phyloP scores from a whole-genome alignment of 2,888 invertebrate genomes.

The Andrena trimmerana region DNA sequence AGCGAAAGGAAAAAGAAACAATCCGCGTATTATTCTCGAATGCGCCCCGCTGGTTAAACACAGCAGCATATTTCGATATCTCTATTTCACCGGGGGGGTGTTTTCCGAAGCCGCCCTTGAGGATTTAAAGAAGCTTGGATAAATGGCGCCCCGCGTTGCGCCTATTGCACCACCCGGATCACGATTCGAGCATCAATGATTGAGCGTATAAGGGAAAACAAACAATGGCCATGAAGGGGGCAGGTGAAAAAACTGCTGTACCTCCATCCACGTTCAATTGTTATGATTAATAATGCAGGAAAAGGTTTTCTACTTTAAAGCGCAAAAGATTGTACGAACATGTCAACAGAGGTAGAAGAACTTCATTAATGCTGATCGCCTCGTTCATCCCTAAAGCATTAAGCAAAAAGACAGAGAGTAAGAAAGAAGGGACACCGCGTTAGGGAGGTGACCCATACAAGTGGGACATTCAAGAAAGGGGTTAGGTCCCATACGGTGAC shows the following conservation, averaged over 20 bases:
- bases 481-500: constrained; percentile 81
- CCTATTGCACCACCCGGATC: constrained; percentile 40
- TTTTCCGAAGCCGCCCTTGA: constrained; percentile 56
- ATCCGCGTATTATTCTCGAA: constrained; percentile 33
- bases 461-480: constrained; percentile 80
- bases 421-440: constrained; percentile 27
- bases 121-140: constrained; percentile 61
- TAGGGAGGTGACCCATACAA: constrained; percentile 71
- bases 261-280: neutral
- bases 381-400: constrained; percentile 5
- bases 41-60: constrained; percentile 50
- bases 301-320: neutral
- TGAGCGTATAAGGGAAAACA: constrained; percentile 31
- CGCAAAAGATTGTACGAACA: too few species aligned
- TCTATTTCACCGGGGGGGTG: constrained; percentile 49
- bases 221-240: constrained; percentile 44
- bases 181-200: constrained; percentile 48
- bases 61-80: constrained; percentile 50
- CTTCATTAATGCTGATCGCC: constrained; percentile 2
- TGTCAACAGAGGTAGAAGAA: too few species aligned
- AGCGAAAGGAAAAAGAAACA: constrained; percentile 40
- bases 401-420: neutral
- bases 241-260: constrained; percentile 58
- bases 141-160: constrained; percentile 58
- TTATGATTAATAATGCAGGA: constrained; percentile 12